Conservation (phyloP, 2,797 vertebrate species). For the Mionectes olivaceus region DNA sequence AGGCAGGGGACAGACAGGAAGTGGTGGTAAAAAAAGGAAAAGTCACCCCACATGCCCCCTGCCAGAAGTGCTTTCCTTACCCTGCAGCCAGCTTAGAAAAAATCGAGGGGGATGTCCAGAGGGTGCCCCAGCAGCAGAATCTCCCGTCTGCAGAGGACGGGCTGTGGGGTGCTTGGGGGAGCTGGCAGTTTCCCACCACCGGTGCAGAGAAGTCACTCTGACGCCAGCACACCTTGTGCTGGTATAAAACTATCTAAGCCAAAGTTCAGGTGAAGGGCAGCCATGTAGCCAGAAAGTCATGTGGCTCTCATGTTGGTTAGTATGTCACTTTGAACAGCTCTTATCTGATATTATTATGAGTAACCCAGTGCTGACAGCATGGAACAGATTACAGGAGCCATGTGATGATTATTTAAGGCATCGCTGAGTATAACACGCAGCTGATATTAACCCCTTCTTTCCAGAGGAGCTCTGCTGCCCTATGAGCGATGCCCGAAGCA, state of each 20-base stretch:
- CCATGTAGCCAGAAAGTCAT: slow-evolving; percentile 89
- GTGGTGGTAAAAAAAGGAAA: neutral
- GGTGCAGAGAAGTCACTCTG: neutral
- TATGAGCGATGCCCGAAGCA: neutral
- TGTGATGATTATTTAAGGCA: slow-evolving; percentile 92
- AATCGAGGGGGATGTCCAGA: neutral
- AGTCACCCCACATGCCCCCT: neutral
- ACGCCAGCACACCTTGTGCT: neutral
- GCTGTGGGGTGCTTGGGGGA: rapidly evolving
- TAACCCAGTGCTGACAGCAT: slow-evolving; percentile 97
- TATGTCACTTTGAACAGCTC: slow-evolving; percentile 86
- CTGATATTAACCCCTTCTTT: slow-evolving; percentile 79
- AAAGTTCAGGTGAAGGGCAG: slow-evolving; percentile 98
- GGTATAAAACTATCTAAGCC: slow-evolving; percentile 82
- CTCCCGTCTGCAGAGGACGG: neutral
- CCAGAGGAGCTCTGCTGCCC: neutral
- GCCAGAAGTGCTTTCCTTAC: neutral
- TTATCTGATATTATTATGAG: slow-evolving; percentile 96
- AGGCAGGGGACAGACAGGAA: neutral
- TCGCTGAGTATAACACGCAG: slow-evolving; percentile 49
- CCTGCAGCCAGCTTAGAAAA: neutral
- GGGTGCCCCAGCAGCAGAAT: neutral
- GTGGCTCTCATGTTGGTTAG: slow-evolving; percentile 88
- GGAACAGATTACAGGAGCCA: slow-evolving; percentile 92
- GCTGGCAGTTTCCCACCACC: neutral